phyloP scores from a whole-genome alignment of 1,140 invertebrate species.

The Homalodisca vitripennis region DNA sequence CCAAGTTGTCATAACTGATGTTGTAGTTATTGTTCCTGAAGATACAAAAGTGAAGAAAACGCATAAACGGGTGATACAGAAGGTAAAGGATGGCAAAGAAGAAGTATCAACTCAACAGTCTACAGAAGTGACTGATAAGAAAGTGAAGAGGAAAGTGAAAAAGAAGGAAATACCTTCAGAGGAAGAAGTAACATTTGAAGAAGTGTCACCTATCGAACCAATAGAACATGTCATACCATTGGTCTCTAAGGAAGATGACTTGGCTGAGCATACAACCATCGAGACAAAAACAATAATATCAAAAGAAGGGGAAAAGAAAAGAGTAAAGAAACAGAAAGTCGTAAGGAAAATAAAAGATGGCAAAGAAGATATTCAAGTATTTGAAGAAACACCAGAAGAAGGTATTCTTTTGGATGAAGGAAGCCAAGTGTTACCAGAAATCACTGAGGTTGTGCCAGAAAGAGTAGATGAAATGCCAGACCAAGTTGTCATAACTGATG shows the following conservation, averaged over 20 bases:
- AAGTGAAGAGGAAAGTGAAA: constrained; percentile 45
- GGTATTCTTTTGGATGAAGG: constrained; percentile 30
- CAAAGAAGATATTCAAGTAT: constrained; percentile 42
- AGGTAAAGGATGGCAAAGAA: constrained; percentile 39
- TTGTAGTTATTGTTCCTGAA: constrained; percentile 39
- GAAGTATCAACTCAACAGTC: constrained; percentile 40
- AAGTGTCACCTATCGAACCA: constrained; percentile 38
- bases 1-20: constrained; percentile 34
- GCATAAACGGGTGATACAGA: constrained; percentile 44
- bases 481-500: constrained; percentile 49
- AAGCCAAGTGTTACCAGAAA: constrained; percentile 33
- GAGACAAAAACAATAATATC: constrained; percentile 36
- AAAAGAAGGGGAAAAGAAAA: constrained; percentile 34
- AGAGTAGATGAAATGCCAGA: constrained; percentile 38
- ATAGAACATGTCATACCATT: constrained; percentile 41
- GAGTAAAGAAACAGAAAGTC: constrained; percentile 43
- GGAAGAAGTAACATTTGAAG: constrained; percentile 30
- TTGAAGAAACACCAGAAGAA: constrained; percentile 33
- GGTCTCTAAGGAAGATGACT: not conserved
- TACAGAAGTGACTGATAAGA: constrained; percentile 46
- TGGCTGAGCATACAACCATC: constrained; percentile 36
- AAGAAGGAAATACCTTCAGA: not conserved
- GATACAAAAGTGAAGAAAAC: constrained; percentile 37
- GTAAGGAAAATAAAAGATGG: constrained; percentile 36
- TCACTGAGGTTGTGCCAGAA: constrained; percentile 32